These are phyloP conservation scores for Heliconius nattereri DNA, from an alignment of 1,140 invertebrate genomes.

Conservation along the genomic window DNA sequence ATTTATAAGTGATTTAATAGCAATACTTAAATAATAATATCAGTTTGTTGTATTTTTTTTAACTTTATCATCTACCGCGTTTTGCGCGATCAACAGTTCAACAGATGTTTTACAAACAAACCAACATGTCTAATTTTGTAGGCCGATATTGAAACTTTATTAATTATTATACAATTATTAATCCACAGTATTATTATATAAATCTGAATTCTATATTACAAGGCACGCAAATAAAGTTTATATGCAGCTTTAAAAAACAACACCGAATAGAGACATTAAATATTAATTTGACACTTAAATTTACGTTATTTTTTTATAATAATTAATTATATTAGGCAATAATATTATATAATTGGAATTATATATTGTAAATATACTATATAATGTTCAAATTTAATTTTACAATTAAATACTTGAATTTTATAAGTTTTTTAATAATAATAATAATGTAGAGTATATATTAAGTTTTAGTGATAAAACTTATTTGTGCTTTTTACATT, in stretches of 20 bases:
- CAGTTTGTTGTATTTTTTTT: not conserved
- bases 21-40: not conserved
- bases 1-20: not conserved
- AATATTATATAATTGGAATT: not conserved
- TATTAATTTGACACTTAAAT: slow-evolving; percentile 25
- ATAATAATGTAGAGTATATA: not conserved
- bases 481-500: not conserved
- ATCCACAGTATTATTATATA: not conserved
- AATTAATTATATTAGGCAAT: not conserved
- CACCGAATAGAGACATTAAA: not conserved
- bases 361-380: not conserved
- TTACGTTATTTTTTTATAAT: not conserved
- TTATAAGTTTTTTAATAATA: not conserved
- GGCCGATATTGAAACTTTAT: slow-evolving; percentile 43
- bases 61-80: not conserved
- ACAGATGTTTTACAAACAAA: slow-evolving; percentile 20
- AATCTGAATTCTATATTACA: slow-evolving; percentile 19
- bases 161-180: slow-evolving; percentile 2
- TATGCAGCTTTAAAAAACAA: slow-evolving; percentile 13
- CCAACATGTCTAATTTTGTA: slow-evolving; percentile 36
- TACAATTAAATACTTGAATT: not conserved
- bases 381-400: not conserved
- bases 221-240: slow-evolving; percentile 57
- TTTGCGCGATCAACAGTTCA: not conserved
- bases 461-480: slow-evolving; percentile 6